These are phyloP conservation scores for Sesia apiformis DNA, from an alignment of 2,888 invertebrate species.

Conservation along the genomic window DNA sequence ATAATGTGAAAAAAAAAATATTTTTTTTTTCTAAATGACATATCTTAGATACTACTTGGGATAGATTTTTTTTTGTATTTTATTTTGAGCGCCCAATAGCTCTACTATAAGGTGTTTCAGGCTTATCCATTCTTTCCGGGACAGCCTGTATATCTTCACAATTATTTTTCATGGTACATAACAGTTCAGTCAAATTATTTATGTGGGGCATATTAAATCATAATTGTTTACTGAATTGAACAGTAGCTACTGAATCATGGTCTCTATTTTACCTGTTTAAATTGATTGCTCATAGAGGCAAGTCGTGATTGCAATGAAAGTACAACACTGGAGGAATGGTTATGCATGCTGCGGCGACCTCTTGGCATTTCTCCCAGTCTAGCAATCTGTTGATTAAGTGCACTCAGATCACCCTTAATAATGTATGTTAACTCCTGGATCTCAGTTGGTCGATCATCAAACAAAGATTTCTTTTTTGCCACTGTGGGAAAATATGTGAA, in stretches of 20 bases:
- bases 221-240: neutral
- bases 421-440: slow-evolving; percentile 98
- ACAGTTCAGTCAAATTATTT: too few relatives aligned
- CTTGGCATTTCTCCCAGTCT: slow-evolving; percentile 88
- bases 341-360: slow-evolving; percentile 87
- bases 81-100: too few relatives aligned
- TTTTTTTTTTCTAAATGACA: too few relatives aligned
- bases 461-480: slow-evolving; percentile 97
- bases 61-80: too few relatives aligned
- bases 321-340: slow-evolving; percentile 95
- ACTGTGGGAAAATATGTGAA: slow-evolving; percentile 73
- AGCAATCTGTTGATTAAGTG: slow-evolving; percentile 97
- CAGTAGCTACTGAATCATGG: neutral
- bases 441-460: slow-evolving; percentile 96
- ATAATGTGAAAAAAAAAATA: too few relatives aligned
- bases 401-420: slow-evolving; percentile 96
- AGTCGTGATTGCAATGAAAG: slow-evolving; percentile 94
- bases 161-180: too few relatives aligned
- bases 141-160: too few relatives aligned
- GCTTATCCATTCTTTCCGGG: too few relatives aligned
- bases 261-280: slow-evolving; percentile 80
- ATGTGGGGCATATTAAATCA: neutral
- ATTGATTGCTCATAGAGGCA: slow-evolving; percentile 97
- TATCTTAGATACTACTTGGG: too few relatives aligned
- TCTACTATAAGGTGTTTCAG: too few relatives aligned